These are phyloP conservation scores for Acanthis flammea DNA, from an alignment of 2,797 vertebrate species.

Conservation along the genomic window DNA sequence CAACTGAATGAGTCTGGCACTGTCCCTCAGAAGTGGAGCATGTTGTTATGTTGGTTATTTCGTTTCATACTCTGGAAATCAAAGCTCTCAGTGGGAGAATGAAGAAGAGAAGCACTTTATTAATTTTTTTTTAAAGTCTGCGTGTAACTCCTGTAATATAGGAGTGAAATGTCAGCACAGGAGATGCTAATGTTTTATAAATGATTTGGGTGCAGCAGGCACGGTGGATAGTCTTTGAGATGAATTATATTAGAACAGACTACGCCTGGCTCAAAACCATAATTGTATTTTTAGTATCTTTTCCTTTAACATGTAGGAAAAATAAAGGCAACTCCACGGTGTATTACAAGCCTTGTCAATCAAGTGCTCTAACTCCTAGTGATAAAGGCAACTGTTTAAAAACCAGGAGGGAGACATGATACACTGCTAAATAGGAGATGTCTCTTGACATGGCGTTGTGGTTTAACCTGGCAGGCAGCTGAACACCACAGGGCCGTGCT, in stretches of 20 bases:
- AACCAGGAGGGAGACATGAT: conserved; percentile 40
- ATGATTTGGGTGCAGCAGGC: conserved; percentile 58
- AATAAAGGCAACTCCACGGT: conserved; percentile 41
- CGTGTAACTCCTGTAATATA: conserved; percentile 59
- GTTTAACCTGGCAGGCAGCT: not conserved
- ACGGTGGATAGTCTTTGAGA: conserved; percentile 45
- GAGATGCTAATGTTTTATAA: conserved; percentile 73
- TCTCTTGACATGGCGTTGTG: not conserved
- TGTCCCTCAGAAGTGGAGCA: conserved; percentile 67
- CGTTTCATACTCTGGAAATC: conserved; percentile 67
- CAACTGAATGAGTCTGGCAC: conserved; percentile 40
- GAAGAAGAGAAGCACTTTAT: conserved; percentile 75
- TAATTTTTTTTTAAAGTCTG: conserved; percentile 70
- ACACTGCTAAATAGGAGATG: conserved; percentile 4
- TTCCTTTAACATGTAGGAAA: conserved; percentile 54
- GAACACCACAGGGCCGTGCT: not conserved
- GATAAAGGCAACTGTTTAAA: conserved; percentile 43
- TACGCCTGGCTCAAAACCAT: conserved; percentile 46
- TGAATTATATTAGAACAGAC: conserved; percentile 53
- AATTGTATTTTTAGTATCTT: conserved; percentile 72
- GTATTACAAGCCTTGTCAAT: conserved; percentile 65
- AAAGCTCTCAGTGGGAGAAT: conserved; percentile 74
- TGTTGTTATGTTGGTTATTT: conserved; percentile 73
- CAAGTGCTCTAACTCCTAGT: not conserved
- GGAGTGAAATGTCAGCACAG: conserved; percentile 64